phyloP scores from a whole-genome alignment of 2,888 invertebrate genomes.

The Dione juno region DNA sequence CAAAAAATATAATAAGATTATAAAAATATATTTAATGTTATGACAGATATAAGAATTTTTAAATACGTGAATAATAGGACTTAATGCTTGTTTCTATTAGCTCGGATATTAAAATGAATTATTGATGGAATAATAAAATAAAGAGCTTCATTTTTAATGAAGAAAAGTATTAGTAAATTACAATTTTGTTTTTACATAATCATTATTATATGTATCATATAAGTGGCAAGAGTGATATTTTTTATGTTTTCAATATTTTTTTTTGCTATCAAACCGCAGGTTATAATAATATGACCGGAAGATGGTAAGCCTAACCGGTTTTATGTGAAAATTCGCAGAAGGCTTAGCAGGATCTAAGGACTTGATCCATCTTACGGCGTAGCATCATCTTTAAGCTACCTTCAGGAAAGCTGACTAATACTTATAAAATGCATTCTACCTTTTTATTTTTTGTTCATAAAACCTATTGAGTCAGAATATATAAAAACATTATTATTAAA shows the following conservation, averaged over 20 bases:
- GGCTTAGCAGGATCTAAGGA: constrained; percentile 50
- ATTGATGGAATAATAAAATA: constrained; percentile 4
- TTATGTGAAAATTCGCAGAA: constrained; percentile 75
- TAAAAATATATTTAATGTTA: constrained; percentile 23
- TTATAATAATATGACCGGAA: constrained; percentile 47
- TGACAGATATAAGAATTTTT: constrained; percentile 39
- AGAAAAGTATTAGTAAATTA: background rate
- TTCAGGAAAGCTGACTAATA: constrained; percentile 52
- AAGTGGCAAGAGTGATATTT: no score
- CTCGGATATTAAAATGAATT: constrained; percentile 54
- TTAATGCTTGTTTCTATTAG: constrained; percentile 46
- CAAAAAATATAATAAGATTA: no score
- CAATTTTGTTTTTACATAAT: background rate
- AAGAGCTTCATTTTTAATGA: background rate
- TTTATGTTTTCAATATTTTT: background rate
- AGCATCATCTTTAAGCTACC: constrained; percentile 44
- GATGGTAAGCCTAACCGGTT: constrained; percentile 66
- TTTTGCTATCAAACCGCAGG: background rate
- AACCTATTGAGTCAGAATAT: constrained; percentile 23
- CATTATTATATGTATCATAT: no score
- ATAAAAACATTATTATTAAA: background rate
- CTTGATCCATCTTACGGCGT: constrained; percentile 38
- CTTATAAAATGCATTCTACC: constrained; percentile 31
- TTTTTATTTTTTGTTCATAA: constrained; percentile 21
- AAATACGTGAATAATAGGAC: constrained; percentile 38